Base-by-base conservation (phyloP, 2,888 invertebrate genomes). In the Stenichneumon culpator region DNA sequence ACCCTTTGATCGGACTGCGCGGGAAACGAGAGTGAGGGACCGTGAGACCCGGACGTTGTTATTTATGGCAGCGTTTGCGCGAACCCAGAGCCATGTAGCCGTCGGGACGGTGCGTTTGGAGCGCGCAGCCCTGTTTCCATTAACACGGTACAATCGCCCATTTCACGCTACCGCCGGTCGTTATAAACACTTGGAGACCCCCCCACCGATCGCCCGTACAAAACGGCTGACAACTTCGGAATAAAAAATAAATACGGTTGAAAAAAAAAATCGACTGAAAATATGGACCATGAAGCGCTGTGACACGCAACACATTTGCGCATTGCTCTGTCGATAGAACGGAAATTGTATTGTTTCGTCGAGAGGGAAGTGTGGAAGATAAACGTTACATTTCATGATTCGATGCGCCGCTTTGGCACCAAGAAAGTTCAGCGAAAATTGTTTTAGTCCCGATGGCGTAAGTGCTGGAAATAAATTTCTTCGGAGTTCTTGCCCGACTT, bases 11-110 rank as follows among this genome's bases (percentile, higher is more conserved):
- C 70, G 60, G 63, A 16, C 22, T 11, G 63, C 39, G 63, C 11
- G 50, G 32, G 32, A 14, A 3, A 19, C 9, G 28, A 32, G 28
- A 50, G 67, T 22, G 77, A 67, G 65, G 16, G 65, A 36, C 52
- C 32, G 65, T 22, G 73, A 65, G 47, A 28, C 36, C 39, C 28
- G 77, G 67, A 68, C 60, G 79, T 63, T 79, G 60, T 79, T 79
- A 79, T 79, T 79, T 79, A 79, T 79, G 50, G 79, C 36, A 32
- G 63, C 69, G 70, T 63, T 70, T 70, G 36, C 36, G n/a, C 11
- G 39, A 54, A 67, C 25, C 22, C n/a, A 52, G 50, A 14, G 5
- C 68, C 68, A 47, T 54, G 36, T 54, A 77, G 25, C 77, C 25
- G 67, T n/a, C 52, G 39, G 54, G 39, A 39, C 5, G 11, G 39